Percentiles rank a stretch among this genome's conserved stretches.
Conservation (phyloP, 2,888 invertebrate species). For the Zeuzera pyrina region DNA sequence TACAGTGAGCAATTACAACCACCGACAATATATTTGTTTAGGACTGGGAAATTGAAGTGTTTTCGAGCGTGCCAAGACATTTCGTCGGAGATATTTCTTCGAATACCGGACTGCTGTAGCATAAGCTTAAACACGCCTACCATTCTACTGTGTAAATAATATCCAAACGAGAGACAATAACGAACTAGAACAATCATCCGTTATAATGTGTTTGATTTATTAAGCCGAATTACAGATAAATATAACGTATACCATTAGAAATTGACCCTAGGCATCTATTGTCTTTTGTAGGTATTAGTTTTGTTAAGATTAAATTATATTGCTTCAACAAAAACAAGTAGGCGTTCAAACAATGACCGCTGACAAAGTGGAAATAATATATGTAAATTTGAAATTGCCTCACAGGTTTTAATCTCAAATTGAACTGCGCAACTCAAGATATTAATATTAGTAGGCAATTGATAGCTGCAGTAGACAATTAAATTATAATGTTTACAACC, state of each 20-base stretch:
- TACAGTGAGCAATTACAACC: constrained; percentile 66
- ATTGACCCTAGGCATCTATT: constrained; percentile 8
- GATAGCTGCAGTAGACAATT: too few species aligned
- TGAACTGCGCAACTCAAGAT: too few species aligned
- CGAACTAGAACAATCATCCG: constrained; percentile 51
- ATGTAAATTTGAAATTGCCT: too few species aligned
- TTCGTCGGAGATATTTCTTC: constrained; percentile 51
- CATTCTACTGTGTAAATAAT: constrained; percentile 56
- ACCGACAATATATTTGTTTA: constrained; percentile 68
- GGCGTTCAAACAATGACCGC: too few species aligned
- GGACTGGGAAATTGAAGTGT: constrained; percentile 69
- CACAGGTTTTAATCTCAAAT: too few species aligned
- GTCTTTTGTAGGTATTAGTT: constrained; percentile 4
- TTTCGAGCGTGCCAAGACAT: constrained; percentile 63
- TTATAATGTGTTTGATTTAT: constrained; percentile 64
- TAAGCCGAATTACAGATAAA: constrained; percentile 34
- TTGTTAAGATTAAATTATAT: too few species aligned
- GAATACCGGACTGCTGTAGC: constrained; percentile 13
- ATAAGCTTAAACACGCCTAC: constrained; percentile 25
- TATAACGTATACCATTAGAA: constrained; percentile 18
- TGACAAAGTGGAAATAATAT: too few species aligned
- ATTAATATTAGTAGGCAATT: too few species aligned
- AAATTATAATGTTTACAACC: too few species aligned
- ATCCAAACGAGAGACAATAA: constrained; percentile 60
- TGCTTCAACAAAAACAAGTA: too few species aligned